Evolutionary conservation across 2,888 invertebrate species (phyloP).

Genomic region (Plusia festucae): DNA sequence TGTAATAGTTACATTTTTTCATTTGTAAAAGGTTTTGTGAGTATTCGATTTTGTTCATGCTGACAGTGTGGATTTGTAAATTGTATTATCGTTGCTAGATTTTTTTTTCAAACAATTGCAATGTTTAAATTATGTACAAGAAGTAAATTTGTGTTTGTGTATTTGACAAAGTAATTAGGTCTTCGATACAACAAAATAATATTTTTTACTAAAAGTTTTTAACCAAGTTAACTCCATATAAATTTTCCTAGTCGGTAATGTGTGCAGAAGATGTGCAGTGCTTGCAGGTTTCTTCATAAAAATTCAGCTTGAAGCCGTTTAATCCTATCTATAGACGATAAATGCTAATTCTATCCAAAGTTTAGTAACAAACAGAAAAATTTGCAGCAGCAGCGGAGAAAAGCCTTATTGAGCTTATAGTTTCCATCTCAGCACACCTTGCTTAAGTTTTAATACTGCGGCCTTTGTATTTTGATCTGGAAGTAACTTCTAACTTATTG

Average conservation of each 20-base stretch:
- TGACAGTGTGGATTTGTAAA: background rate
- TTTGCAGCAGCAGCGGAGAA: conserved; percentile 63
- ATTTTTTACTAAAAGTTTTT: background rate
- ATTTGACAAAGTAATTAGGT: too few species aligned
- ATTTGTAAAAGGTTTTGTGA: conserved; percentile 6
- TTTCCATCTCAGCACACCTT: conserved; percentile 61
- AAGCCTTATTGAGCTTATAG: conserved; percentile 67
- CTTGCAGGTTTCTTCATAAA: conserved; percentile 66
- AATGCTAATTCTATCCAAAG: conserved; percentile 80
- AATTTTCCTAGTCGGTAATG: conserved; percentile 52
- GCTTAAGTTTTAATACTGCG: conserved; percentile 43
- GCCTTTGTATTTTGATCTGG: conserved; percentile 23
- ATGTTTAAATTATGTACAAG: too few species aligned
- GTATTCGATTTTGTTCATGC: background rate
- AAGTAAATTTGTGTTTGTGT: too few species aligned
- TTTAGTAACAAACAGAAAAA: conserved; percentile 77
- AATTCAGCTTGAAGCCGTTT: conserved; percentile 72
- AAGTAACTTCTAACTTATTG: background rate
- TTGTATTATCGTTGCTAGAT: background rate
- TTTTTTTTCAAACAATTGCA: too few species aligned
- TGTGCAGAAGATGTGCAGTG: conserved; percentile 50
- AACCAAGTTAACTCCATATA: conserved; percentile 13
- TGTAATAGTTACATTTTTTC: too few species aligned
- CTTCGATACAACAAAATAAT: too few species aligned
- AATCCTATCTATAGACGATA: conserved; percentile 77